Percentiles rank a stretch among this genome's conserved stretches.
Conservation (phyloP, 2,797 vertebrate genomes). For the Protosalanx chinensis region DNA sequence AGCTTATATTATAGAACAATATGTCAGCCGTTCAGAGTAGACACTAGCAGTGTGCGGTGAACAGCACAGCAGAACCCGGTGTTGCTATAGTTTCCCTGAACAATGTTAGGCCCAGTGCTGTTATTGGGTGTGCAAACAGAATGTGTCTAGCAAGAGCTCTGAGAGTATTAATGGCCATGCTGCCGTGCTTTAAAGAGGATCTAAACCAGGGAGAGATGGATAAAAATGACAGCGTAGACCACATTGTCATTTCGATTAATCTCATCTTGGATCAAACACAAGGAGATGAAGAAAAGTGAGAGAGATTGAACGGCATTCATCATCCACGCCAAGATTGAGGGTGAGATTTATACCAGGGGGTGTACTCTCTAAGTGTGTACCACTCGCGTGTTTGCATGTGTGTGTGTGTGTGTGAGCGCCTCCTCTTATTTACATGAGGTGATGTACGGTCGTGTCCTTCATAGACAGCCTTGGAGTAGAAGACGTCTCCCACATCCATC, state of each 20-base stretch:
- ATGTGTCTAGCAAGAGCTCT: conserved; percentile 59
- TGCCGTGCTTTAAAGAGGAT: conserved; percentile 38
- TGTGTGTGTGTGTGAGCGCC: conserved; percentile 1
- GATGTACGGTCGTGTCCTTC: conserved; percentile 70
- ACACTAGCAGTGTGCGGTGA: too few species aligned
- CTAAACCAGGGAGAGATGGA: conserved; percentile 12
- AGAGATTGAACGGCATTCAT: conserved; percentile 61
- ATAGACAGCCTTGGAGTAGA: conserved; percentile 37
- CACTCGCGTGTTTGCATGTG: not conserved
- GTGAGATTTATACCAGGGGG: conserved; percentile 60
- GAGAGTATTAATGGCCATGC: conserved; percentile 67
- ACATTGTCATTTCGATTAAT: not conserved
- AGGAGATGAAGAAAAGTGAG: conserved; percentile 48
- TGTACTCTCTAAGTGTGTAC: conserved; percentile 5
- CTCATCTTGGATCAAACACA: conserved; percentile 10
- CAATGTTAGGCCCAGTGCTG: not conserved
- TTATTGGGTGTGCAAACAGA: conserved; percentile 9
- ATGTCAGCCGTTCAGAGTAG: too few species aligned
- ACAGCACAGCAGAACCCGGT: not conserved
- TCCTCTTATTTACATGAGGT: conserved; percentile 68
- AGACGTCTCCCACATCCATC: conserved; percentile 42
- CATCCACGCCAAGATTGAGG: conserved; percentile 54
- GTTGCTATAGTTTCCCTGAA: not conserved
- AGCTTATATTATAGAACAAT: too few species aligned
- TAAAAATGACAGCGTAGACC: conserved; percentile 10